Percentiles rank a stretch among this genome's conserved stretches.
Conservation (phyloP, 2,797 vertebrate genomes). For the Pipistrellus pipistrellus region DNA sequence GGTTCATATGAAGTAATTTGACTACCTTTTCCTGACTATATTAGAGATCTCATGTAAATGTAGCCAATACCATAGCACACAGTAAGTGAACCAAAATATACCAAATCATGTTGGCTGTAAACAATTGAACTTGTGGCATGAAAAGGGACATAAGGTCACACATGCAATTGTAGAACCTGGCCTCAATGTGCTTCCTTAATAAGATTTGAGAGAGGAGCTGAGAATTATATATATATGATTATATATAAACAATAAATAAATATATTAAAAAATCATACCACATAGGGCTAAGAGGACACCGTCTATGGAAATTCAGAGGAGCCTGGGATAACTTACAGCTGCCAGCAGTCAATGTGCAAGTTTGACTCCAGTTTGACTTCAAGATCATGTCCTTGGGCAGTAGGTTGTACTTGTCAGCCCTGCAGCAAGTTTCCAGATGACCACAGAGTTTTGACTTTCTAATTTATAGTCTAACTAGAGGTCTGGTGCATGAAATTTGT, state of each 20-base stretch:
- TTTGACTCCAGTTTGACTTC: not conserved
- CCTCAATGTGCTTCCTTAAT: not conserved
- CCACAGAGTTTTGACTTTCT: constrained; percentile 35
- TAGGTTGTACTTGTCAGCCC: not conserved
- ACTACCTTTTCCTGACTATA: not conserved
- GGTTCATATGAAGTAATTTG: not conserved
- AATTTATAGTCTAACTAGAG: not conserved
- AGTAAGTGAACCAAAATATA: not conserved
- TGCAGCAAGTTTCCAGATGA: not conserved
- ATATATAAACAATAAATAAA: not conserved
- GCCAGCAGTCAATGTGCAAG: not conserved
- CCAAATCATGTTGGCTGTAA: not conserved
- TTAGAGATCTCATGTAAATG: not conserved
- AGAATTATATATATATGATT: not conserved
- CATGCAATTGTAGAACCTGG: not conserved
- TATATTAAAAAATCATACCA: not conserved
- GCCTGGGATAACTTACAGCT: not conserved
- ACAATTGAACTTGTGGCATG: not conserved
- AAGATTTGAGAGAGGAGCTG: not conserved
- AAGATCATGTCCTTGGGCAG: not conserved
- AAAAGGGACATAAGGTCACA: not conserved
- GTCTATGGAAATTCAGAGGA: not conserved
- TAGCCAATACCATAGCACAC: not conserved
- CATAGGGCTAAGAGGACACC: not conserved
- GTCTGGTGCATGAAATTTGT: no score